Base-by-base conservation (phyloP, 1,140 invertebrate genomes). In the Bombus ignitus region DNA sequence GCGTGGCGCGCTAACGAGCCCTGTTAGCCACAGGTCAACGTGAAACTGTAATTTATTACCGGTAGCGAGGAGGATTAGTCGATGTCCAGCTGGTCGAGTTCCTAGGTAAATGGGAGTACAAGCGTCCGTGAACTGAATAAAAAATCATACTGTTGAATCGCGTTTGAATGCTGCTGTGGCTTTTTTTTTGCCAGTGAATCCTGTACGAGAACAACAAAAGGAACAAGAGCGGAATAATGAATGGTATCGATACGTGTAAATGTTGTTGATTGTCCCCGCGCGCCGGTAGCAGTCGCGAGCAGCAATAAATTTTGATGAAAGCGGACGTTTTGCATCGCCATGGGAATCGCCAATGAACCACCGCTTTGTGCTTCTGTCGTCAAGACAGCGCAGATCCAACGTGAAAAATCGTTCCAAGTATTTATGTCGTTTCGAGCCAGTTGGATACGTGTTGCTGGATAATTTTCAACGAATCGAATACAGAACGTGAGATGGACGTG, bases 11-110 rank as follows among this genome's bases (percentile, higher is more conserved):
- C 62, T 89, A 89, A 89, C 87, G 53, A 89, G 78, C 83, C 73
- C 53, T 62, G 25, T 66, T 66, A 80, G 72, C 18, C 75, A 76
- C 32, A 57, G 66, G 47, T 44, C 68, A 44, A 18, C 66, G 79
- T 80, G 66, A 83, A 76, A 79, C 65, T n/a, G 42, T 86, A 81
- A 89, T 89, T 89, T 89, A 89, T 89, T 77, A 62, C 47, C 84
- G 68, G 59, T 86, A 78, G 66, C 18, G 35, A 12, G 13, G 75
- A 77, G 85, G 81, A 87, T 87, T 81, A 81, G 66, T 22, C 32
- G 39, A 73, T 65, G 87, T 86, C 79, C 75, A 80, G 47, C 65
- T 77, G 80, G 10, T 80, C 72, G 37, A 13, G 53, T 47, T 74
- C 62, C 82, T 71, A 83, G 35, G 66, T 83, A 78, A 83, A 71